A percentile compares a stretch with the other conserved stretches of the same genome.
Conservation (phyloP, 1,140 invertebrate species). For the Pseudomyrmex flavicornis region DNA sequence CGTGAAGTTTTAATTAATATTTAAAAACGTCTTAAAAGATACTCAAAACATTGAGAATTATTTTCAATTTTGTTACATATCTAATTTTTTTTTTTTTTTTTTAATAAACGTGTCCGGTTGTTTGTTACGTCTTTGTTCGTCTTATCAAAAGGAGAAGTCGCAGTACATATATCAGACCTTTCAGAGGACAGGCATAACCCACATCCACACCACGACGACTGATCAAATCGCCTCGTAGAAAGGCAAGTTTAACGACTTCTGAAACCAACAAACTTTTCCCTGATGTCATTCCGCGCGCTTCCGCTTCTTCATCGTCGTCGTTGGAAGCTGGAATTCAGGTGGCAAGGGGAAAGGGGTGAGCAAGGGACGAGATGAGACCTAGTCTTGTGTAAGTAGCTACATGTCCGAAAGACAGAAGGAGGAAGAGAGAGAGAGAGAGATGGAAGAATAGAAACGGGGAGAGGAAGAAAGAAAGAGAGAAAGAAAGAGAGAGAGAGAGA, state of each 20-base stretch:
- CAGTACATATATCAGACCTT: no score
- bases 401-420: slow-evolving; percentile 34
- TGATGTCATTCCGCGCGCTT: slow-evolving; percentile 53
- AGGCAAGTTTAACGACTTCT: slow-evolving; percentile 52
- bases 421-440: slow-evolving; percentile 58
- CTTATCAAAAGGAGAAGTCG: no score
- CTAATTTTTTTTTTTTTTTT: no score
- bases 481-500: slow-evolving; percentile 41
- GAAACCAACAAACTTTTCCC: slow-evolving; percentile 65
- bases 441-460: slow-evolving; percentile 61
- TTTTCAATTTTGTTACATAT: no score
- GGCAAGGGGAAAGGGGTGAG: slow-evolving; percentile 12
- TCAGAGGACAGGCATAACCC: no score
- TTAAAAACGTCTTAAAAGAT: no score
- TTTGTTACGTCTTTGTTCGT: no score
- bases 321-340: slow-evolving; percentile 64
- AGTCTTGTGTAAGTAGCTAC: slow-evolving; percentile 6
- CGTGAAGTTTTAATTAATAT: no score
- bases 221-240: not conserved
- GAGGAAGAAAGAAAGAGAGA: slow-evolving; percentile 18
- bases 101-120: no score
- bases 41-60: no score
- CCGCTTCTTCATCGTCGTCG: slow-evolving; percentile 57
- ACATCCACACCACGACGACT: not conserved
- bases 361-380: slow-evolving; percentile 13